A percentile compares a stretch with the other conserved stretches of the same genome.
These are phyloP conservation scores for Aphodius sticticus DNA, from an alignment of 2,888 invertebrate genomes.

Conservation along the genomic window DNA sequence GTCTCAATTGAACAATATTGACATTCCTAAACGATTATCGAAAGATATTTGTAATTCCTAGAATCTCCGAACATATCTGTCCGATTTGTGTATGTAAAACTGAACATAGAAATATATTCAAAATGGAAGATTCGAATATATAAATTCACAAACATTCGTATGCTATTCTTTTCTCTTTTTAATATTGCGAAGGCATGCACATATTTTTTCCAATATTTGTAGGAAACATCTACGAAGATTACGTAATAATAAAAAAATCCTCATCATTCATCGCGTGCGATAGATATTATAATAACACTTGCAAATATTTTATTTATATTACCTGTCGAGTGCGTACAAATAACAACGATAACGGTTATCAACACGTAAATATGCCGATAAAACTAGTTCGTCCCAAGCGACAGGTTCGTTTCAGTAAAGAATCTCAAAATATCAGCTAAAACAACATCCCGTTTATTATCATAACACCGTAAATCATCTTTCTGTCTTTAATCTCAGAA, in stretches of 20 bases:
- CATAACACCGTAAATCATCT: background rate
- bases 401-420: background rate
- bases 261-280: background rate
- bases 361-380: background rate
- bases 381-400: background rate
- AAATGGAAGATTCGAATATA: too few relatives aligned
- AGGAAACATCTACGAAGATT: background rate
- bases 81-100: too few relatives aligned
- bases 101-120: too few relatives aligned
- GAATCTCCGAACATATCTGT: too few relatives aligned
- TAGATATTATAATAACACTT: conserved; percentile 4
- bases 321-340: conserved; percentile 16
- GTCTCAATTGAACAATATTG: too few relatives aligned
- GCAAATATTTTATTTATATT: conserved; percentile 1
- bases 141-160: too few relatives aligned
- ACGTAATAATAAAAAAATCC: background rate
- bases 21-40: too few relatives aligned
- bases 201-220: too few relatives aligned
- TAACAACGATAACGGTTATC: background rate
- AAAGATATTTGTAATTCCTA: too few relatives aligned
- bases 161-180: too few relatives aligned
- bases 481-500: conserved; percentile 66
- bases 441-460: background rate
- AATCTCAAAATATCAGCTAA: background rate
- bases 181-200: too few relatives aligned